Evolutionary conservation across 2,113 vertebrate genomes (phyloP), one percentile per base, ranked within the genome.

Genomic region (Austrofundulus limnaeus): DNA sequence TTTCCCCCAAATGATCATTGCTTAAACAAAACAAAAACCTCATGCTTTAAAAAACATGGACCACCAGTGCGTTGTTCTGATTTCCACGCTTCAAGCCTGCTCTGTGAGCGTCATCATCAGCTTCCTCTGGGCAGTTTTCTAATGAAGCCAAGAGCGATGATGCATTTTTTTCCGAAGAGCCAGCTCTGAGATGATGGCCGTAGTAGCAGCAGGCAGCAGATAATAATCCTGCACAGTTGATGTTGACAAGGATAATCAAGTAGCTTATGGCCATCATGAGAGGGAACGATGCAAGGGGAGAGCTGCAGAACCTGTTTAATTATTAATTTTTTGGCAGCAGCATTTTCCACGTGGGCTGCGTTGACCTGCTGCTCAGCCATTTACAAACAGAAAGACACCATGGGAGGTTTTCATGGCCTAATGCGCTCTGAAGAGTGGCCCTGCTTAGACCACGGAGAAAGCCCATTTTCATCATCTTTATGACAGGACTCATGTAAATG

Each of bases 161-260:
- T 62, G 82, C 82, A 74, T 72, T 78, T 80, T 81, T 77, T 66
- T 58, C n/a, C n/a, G 63, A 76, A 80, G 76, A 81, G 74, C 68
- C 59, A 69, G 79, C 75, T 63, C 75, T 46, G 24, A 80, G 72
- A 77, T 75, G 77, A 84, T 77, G 87, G 81, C 72, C 46, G 16
- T 62, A 28, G 74, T 80, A 87, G 85, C 87, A 82, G 86, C 84
- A 74, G 85, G 88, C 72, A 75, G 75, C 80, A 81, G 85, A 89
- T 91, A 84, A 87, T 87, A 80, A 88, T 89, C 82, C 83, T 61
- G 64, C 77, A 15, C 54, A 81, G 76, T 66, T 53, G 64, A 77
- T 46, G 8, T 70, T 79, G 86, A 83, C 90, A 88, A 87, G 77
- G 71, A 87, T 89, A 86, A 91, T 92, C 86, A 88, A 86, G 72